Evolutionary conservation across 2,797 vertebrate genomes (phyloP).

Genomic region (Amblyraja radiata): DNA sequence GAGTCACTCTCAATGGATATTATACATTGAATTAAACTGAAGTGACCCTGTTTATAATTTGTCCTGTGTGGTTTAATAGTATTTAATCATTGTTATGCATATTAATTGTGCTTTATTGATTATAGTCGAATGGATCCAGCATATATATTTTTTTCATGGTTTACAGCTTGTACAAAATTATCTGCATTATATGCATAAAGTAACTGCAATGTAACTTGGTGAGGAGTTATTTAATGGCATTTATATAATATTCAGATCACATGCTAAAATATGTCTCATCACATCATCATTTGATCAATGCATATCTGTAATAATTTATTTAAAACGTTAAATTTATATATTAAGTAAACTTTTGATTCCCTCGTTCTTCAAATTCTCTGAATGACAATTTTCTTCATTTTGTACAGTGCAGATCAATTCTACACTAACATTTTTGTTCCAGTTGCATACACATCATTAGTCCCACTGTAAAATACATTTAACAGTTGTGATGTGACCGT

Average conservation of each 20-base stretch:
- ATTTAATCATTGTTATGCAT: slow-evolving; percentile 36
- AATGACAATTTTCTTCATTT: slow-evolving; percentile 8
- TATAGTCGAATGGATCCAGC: slow-evolving; percentile 15
- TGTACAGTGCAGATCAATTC: slow-evolving; percentile 28
- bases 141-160: background rate
- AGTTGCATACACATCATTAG: slow-evolving; percentile 33
- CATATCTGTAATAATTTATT: background rate
- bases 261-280: background rate
- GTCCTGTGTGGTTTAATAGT: slow-evolving; percentile 35
- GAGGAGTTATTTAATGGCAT: background rate
- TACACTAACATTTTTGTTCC: slow-evolving; percentile 32
- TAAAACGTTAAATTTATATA: background rate
- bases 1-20: slow-evolving; percentile 36
- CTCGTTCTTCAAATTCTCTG: slow-evolving; percentile 29
- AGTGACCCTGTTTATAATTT: slow-evolving; percentile 37
- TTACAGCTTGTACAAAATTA: slow-evolving; percentile 25
- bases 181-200: background rate
- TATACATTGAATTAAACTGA: slow-evolving; percentile 37
- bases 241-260: slow-evolving; percentile 7
- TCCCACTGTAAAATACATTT: slow-evolving; percentile 31
- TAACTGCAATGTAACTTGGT: slow-evolving; percentile 20
- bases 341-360: background rate
- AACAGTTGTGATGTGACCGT: slow-evolving; percentile 18
- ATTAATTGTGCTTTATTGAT: slow-evolving; percentile 36
- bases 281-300: slow-evolving; percentile 21